Base-by-base conservation (phyloP, 1,140 invertebrate genomes). In the Bombus waltoni region DNA sequence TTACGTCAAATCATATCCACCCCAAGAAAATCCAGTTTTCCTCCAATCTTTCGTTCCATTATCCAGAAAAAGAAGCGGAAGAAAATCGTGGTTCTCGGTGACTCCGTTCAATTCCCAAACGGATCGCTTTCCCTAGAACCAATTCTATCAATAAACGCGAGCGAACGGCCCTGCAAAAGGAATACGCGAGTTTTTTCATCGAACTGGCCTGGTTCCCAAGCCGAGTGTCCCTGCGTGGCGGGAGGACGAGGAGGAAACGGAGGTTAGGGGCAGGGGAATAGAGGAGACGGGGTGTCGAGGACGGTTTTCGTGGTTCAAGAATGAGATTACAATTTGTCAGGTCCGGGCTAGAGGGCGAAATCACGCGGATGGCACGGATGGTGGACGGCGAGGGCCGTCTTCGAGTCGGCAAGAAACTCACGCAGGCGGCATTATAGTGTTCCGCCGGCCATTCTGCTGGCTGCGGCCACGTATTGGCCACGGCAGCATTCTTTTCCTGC, bases 401-500 rank as follows among this genome's bases (percentile, higher is more conserved):
- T 38, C 59, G 44, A 62, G 32, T 59, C 32, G 25, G 88, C 89
- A 90, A 89, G 82, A 90, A 89, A 90, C 82, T 79, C 85, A 71
- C 70, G 85, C 88, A 90, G 87, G 80, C 86, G 87, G 87, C 79
- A 90, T 89, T 88, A 86, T 83, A 87, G 85, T 59, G 83, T 74
- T 83, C 85, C 76, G 89, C 92, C 94, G 94, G 94, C 94, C 94
- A 94, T 95, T 95, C 93, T 95, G 92, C 90, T 92, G 92, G 89
- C 89, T 87, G 92, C 83, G 92, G 92, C 91, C 93, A 93, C 93
- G 94, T 92, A 95, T 95, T 95, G 94, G 94, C 93, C 93, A 88
- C 89, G 89, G 92, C 94, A 91, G 93, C 94, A 94, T 95, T 95
- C 94, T 95, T 95, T 95, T 95, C 94, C 94, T 93, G 93, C 91